Base-by-base conservation (phyloP, 2,797 vertebrate genomes). In the Muscicapa comitata region DNA sequence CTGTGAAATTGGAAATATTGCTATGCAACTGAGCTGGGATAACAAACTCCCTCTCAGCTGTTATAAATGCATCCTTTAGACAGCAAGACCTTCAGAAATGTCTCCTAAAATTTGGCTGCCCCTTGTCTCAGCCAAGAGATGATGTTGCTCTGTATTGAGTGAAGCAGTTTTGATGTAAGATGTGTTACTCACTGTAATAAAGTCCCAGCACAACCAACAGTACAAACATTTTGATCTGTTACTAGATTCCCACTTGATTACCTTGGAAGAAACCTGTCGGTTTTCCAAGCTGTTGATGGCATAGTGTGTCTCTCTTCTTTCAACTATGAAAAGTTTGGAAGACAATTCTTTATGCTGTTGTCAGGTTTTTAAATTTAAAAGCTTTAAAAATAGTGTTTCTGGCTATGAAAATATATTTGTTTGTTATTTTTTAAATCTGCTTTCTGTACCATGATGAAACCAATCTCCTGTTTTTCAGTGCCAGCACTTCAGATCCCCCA, bases 401-500 rank as follows among this genome's bases (percentile, higher is more conserved):
- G 11, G 9, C 48, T 73, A 15, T 24, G 21, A 20, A 51, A 75
- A 58, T 71, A 7, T 63, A 21, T 26, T 76, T 51, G 19, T 62
- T 40, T 54, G 10, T 9, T 89, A 3, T 57, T 67, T 76, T 80
- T 43, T 13, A 66, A 33, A 45, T 68, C 54, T 61, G 26, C 19
- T 89, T 75, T 75, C 24, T 45, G 11, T 2, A 42, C 28, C 9
- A 1, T 17, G 6, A 43, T 75, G 73, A 77, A 90, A 73, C 21
- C 26, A 53, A 25, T 35, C n/a, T 93, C 38, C 43, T 87, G 17
- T 53, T 95, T 96, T 96, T 65, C 95, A 99, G 99, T 82, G 98
- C 99, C 61, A 99, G 98, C 94, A 98, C 98, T 71, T 99, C 99
- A 40, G 99, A 99, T 89, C 98, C 99, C 47, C 99, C 99, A 31